Base-by-base conservation (phyloP, 2,888 invertebrate genomes). In the Drosophila vallismaia region DNA sequence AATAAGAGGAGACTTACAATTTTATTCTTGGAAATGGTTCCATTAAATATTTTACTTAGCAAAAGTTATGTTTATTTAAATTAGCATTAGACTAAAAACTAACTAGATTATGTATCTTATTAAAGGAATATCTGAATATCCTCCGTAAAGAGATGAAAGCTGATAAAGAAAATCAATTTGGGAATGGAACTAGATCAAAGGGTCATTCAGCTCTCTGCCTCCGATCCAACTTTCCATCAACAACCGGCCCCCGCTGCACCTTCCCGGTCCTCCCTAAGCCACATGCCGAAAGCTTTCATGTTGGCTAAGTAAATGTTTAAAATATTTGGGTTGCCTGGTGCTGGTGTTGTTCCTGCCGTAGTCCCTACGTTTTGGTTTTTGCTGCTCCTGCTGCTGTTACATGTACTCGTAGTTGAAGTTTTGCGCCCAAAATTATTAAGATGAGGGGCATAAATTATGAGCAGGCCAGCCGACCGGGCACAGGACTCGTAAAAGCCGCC, bases 391-490 rank as follows among this genome's bases (percentile, higher is more conserved):
- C 54, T 49, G 19, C 53, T 59, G 52, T 33, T 74, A 58, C 72
- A 58, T 74, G 55, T 66, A 31, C 66, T 54, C 52, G 49, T 71
- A 71, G 87, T 72, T 75, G 75, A 74, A 83, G 76, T 80, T 74
- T 62, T 74, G 75, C 74, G 88, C 68, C 86, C 82, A 74, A 87
- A 87, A 86, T 86, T 88, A 86, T 86, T 86, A 88, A 88, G 86
- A 86, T 85, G 88, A 88, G 85, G 87, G 83, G 88, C 86, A 86
- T 87, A 86, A 86, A 87, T 86, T 88, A 86, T 88, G 79, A 82
- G 76, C 69, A 71, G 75, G 42, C 67, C 55, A 66, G 55, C 53
- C 56, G 10, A 14, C 50, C 49, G 40, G 59, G 58, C 59, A 45
- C 66, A 69, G 76, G 70, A 66, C 82, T 81, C 87, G 52, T 81